phyloP scores from a whole-genome alignment of 2,888 invertebrate genomes.

The Tipula vernalis region DNA sequence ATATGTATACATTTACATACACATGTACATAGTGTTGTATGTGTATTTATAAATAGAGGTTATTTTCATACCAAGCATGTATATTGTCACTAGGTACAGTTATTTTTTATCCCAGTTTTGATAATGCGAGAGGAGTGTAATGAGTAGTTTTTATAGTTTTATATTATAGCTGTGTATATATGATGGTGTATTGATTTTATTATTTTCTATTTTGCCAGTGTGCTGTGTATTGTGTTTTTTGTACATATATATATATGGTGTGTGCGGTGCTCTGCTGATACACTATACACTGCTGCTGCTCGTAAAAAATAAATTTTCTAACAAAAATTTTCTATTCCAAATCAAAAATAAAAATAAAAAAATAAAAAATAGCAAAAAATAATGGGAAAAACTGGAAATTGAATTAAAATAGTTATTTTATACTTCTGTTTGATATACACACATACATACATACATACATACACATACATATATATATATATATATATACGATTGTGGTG shows the following conservation, averaged over 20 bases:
- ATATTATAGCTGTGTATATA: background rate
- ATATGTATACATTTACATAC: background rate
- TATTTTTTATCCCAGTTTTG: background rate
- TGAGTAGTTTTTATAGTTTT: background rate
- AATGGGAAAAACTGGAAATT: background rate
- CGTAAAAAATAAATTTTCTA: slow-evolving; percentile 4
- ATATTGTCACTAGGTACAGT: background rate
- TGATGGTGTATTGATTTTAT: background rate
- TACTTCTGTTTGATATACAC: background rate
- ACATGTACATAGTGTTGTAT: background rate
- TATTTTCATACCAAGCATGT: background rate
- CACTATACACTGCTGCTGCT: background rate
- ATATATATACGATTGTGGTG: background rate
- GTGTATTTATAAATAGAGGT: background rate
- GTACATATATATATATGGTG: background rate
- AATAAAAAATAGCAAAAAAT: background rate
- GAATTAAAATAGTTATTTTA: slow-evolving; percentile 4
- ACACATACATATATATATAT: background rate
- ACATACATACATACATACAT: background rate
- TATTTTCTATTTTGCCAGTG: background rate
- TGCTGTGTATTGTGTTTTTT: background rate
- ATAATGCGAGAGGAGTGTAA: background rate
- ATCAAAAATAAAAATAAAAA: background rate
- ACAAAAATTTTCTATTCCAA: background rate
- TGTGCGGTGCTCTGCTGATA: background rate